Percentiles rank a stretch among this genome's conserved stretches.
Conservation (phyloP, 2,113 vertebrate genomes). For the Vombatus ursinus region DNA sequence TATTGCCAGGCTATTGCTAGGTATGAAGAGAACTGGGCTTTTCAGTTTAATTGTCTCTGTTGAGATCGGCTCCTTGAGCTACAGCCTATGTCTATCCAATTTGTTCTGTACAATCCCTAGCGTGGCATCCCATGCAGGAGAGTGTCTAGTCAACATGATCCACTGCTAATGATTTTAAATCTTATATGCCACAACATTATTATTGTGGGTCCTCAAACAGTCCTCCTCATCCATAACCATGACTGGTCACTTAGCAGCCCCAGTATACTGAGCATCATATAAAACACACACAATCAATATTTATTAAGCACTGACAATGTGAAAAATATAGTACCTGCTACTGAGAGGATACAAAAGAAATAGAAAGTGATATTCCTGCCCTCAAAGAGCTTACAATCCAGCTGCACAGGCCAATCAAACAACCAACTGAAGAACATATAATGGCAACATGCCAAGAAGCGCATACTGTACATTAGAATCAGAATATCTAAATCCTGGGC, state of each 20-base stretch:
- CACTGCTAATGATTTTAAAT: background rate
- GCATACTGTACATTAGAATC: background rate
- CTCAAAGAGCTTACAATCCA: background rate
- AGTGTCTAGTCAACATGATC: background rate
- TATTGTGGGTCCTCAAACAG: background rate
- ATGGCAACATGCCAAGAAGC: background rate
- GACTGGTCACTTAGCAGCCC: background rate
- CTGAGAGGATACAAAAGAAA: background rate
- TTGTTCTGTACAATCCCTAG: background rate
- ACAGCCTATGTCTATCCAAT: background rate
- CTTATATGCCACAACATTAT: background rate
- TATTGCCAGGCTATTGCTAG: background rate
- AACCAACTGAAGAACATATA: no score
- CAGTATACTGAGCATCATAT: background rate
- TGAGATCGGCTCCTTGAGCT: background rate
- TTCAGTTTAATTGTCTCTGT: background rate
- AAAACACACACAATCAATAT: background rate
- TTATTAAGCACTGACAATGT: background rate
- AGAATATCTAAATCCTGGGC: background rate
- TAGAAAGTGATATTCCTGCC: background rate
- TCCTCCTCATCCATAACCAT: background rate
- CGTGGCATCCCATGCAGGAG: no score
- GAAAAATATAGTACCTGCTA: background rate
- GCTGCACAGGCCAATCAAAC: background rate
- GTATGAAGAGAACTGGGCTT: background rate